These are phyloP conservation scores for Montipora capricornis DNA, from an alignment of 64 coral and sea anemone species.

Conservation along the genomic window DNA sequence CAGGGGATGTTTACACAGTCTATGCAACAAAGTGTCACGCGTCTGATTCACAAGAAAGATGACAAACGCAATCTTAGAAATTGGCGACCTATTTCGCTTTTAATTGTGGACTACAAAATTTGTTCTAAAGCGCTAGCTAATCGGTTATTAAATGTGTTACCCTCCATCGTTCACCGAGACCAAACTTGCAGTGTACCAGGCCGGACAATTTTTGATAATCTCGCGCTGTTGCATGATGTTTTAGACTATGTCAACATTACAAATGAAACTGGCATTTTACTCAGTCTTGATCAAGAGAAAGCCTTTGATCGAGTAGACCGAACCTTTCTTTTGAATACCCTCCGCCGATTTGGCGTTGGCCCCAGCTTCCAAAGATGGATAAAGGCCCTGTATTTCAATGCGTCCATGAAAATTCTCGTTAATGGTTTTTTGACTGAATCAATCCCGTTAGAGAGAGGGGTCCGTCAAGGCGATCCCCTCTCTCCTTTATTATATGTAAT, in stretches of 20 bases:
- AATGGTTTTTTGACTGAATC: not conserved
- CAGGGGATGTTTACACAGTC: not conserved
- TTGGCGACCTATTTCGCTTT: too few relatives aligned
- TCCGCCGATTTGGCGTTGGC: not conserved
- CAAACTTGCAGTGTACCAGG: conserved; percentile 11
- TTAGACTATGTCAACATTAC: conserved; percentile 1
- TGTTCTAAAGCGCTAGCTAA: too few relatives aligned
- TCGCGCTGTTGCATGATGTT: not conserved
- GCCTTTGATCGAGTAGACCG: not conserved
- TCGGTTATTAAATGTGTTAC: too few relatives aligned
- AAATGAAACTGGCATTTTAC: not conserved
- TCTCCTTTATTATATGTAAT: conserved; percentile 46
- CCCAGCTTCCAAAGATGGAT: not conserved
- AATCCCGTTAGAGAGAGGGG: not conserved
- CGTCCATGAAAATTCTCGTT: not conserved
- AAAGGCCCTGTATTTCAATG: not conserved
- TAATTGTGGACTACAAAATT: too few relatives aligned
- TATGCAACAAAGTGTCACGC: not conserved
- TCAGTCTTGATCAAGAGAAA: not conserved
- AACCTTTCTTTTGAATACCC: not conserved
- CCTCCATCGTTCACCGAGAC: too few relatives aligned
- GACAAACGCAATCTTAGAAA: conserved; percentile 45
- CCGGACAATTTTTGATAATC: conserved; percentile 27
- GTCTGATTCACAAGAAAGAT: conserved; percentile 13
- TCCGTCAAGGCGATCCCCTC: conserved; percentile 11